These are phyloP conservation scores for Xenus cinereus DNA, from an alignment of 2,113 vertebrate genomes.

Conservation along the genomic window DNA sequence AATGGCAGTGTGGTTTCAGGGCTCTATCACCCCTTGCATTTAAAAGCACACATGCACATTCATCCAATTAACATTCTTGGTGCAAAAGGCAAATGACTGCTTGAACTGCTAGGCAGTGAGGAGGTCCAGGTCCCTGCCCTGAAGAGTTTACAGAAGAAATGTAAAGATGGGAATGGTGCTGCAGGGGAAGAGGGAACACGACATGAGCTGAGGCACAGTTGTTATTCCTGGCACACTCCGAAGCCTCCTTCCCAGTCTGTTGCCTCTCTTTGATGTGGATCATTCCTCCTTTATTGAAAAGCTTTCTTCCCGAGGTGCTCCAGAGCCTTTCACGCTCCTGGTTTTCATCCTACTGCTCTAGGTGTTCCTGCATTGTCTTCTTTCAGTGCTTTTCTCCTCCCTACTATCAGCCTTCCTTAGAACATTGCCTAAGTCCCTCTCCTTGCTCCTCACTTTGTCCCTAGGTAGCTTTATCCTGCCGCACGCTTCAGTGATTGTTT, in stretches of 20 bases:
- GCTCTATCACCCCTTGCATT: not conserved
- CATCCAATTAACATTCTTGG: not conserved
- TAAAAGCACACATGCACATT: not conserved
- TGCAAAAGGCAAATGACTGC: not conserved
- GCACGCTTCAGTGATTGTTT: not conserved
- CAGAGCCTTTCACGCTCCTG: not conserved
- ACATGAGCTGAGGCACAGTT: not conserved
- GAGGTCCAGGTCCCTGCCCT: not conserved
- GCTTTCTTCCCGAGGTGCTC: not conserved
- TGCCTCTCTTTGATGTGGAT: conserved; percentile 40
- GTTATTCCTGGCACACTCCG: conserved; percentile 40
- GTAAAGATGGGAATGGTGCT: not conserved
- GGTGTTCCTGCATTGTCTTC: not conserved
- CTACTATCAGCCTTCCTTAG: not conserved
- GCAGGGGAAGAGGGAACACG: not conserved
- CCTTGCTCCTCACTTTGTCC: not conserved
- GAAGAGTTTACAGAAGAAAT: conserved; percentile 10
- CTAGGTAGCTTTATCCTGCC: not conserved
- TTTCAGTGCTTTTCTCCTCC: not conserved
- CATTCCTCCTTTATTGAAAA: conserved; percentile 12
- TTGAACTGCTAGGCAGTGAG: not conserved
- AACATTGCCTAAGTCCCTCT: not conserved
- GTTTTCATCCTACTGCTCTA: conserved; percentile 2
- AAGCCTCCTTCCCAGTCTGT: conserved; percentile 32
- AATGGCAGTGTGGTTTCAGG: not conserved